Percentiles rank a stretch among this genome's conserved stretches.
phyloP scores from a whole-genome alignment of 2,113 vertebrate genomes.

The Trogon surrucura region DNA sequence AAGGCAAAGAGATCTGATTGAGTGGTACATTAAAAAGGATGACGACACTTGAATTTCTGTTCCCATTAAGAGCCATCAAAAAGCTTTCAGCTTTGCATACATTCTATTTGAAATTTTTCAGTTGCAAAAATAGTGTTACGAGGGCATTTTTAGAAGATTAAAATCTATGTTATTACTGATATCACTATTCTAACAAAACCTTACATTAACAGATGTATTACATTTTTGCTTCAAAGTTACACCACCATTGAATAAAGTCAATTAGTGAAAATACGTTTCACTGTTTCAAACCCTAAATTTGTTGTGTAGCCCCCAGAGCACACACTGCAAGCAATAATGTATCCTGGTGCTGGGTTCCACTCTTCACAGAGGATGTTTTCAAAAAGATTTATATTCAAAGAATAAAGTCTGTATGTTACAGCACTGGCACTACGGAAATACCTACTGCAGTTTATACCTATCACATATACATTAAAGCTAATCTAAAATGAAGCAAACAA shows the following conservation, averaged over 20 bases:
- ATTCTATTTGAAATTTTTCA: not conserved
- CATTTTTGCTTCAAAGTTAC: not conserved
- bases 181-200: not conserved
- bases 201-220: not conserved
- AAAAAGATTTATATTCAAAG: not conserved
- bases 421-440: not conserved
- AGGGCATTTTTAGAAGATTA: not conserved
- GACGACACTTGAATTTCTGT: not conserved
- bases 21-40: not conserved
- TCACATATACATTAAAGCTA: not conserved
- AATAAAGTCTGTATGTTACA: not conserved
- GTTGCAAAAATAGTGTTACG: not conserved
- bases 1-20: not conserved
- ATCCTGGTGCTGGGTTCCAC: not conserved
- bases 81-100: conserved; percentile 5
- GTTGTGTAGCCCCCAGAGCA: not conserved
- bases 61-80: not conserved
- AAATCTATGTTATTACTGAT: not conserved
- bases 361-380: not conserved
- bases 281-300: not conserved
- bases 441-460: not conserved
- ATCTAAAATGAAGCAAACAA: not conserved
- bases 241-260: not conserved
- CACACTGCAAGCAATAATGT: not conserved
- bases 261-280: not conserved